Evolutionary conservation across 2,113 vertebrate genomes (phyloP).

Genomic region (Otolemur garnettii): DNA sequence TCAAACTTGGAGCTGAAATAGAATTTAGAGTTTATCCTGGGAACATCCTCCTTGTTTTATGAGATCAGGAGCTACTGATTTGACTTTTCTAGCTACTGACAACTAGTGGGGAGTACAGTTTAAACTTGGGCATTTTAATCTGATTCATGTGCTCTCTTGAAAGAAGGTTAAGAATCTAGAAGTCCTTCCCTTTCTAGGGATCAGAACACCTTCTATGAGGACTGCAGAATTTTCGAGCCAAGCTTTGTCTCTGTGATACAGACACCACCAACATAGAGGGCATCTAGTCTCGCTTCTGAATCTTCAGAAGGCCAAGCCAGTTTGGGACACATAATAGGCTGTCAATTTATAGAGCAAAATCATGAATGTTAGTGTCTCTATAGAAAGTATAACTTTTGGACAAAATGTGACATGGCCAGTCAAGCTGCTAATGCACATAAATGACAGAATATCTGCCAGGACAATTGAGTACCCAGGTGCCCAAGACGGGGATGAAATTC

Average conservation of each 20-base stretch:
- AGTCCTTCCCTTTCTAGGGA: background rate
- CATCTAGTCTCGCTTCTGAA: background rate
- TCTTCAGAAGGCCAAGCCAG: background rate
- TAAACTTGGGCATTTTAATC: slow-evolving; percentile 26
- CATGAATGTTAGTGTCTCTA: background rate
- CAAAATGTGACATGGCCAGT: background rate
- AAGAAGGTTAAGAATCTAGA: slow-evolving; percentile 34
- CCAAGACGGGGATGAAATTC: slow-evolving; percentile 68
- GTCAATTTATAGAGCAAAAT: background rate
- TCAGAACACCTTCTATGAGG: background rate
- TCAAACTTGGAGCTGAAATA: background rate
- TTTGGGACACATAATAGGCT: background rate
- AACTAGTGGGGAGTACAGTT: background rate
- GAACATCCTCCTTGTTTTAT: background rate
- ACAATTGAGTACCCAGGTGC: slow-evolving; percentile 16
- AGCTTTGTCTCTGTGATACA: background rate
- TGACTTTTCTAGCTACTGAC: slow-evolving; percentile 18
- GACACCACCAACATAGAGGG: background rate
- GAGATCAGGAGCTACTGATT: background rate
- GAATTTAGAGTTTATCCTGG: background rate
- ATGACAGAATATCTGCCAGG: slow-evolving; percentile 25
- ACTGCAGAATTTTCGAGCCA: background rate
- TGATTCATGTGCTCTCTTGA: slow-evolving; percentile 25
- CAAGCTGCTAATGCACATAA: background rate
- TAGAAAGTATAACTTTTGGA: background rate